phyloP scores from a whole-genome alignment of 2,113 vertebrate species.

The Esox niger region DNA sequence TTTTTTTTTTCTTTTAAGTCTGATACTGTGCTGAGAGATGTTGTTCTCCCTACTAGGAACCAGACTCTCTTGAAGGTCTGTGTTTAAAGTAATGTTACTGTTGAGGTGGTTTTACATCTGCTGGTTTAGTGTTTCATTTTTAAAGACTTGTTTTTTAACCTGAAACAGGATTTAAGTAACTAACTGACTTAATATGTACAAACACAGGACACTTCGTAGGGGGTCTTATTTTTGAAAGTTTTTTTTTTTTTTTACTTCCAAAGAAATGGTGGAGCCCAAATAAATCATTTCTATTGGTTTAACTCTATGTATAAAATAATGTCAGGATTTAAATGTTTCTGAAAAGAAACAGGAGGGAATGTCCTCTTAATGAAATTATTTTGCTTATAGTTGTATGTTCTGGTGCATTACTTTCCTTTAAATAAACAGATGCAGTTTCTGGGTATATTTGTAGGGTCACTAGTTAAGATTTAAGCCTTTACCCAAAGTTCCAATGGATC shows the following conservation, averaged over 20 bases:
- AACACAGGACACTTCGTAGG: slow-evolving; percentile 46
- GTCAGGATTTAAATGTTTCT: not conserved
- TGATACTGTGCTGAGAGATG: slow-evolving; percentile 67
- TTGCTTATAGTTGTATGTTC: slow-evolving; percentile 72
- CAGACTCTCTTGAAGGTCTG: slow-evolving; percentile 63
- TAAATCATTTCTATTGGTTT: slow-evolving; percentile 66
- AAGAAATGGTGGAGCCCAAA: slow-evolving; percentile 71
- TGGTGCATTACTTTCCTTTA: slow-evolving; percentile 59
- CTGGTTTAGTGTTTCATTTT: slow-evolving; percentile 73
- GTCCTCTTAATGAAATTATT: slow-evolving; percentile 56
- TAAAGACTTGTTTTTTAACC: slow-evolving; percentile 66
- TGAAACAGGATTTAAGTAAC: slow-evolving; percentile 51
- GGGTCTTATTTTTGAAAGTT: slow-evolving; percentile 55
- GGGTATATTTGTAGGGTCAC: slow-evolving; percentile 75
- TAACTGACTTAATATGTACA: slow-evolving; percentile 28
- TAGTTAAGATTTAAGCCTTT: slow-evolving; percentile 60
- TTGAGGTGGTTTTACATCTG: slow-evolving; percentile 82
- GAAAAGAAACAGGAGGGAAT: slow-evolving; percentile 41
- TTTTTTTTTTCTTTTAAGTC: slow-evolving; percentile 59
- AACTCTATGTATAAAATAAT: slow-evolving; percentile 56
- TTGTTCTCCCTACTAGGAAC: slow-evolving; percentile 68
- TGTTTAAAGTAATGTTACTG: slow-evolving; percentile 68
- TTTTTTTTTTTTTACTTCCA: slow-evolving; percentile 62
- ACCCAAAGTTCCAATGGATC: slow-evolving; percentile 56
- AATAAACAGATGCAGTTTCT: slow-evolving; percentile 58